Conservation (phyloP, 1,140 invertebrate species). For the Rhagoletis pomonella region DNA sequence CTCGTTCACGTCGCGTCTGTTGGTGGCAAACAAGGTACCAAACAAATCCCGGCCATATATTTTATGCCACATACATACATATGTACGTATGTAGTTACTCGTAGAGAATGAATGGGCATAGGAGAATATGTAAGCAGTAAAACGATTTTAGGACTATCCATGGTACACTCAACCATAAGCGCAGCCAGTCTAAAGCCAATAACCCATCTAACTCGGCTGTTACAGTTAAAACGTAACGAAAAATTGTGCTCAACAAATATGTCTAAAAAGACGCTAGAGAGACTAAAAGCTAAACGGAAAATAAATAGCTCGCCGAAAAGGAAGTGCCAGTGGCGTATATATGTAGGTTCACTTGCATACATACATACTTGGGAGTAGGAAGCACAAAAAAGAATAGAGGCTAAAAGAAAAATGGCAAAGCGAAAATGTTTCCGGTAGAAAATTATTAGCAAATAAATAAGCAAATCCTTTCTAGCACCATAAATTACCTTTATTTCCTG, state of each 20-base stretch:
- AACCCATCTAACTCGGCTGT: not conserved
- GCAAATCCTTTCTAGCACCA: conserved; percentile 53
- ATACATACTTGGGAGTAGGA: too few relatives aligned
- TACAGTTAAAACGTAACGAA: not conserved
- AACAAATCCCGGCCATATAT: conserved; percentile 15
- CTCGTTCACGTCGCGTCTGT: not conserved
- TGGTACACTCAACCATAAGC: not conserved
- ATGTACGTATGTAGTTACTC: too few relatives aligned
- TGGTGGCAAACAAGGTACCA: not conserved
- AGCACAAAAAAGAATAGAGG: not conserved
- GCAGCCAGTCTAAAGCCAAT: not conserved
- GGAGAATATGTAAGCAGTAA: not conserved
- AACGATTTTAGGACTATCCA: not conserved
- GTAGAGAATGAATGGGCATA: not conserved
- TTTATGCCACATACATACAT: not conserved
- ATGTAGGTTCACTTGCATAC: not conserved
- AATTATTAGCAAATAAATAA: conserved; percentile 56
- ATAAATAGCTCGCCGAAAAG: conserved; percentile 11
- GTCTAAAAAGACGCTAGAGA: conserved; percentile 7
- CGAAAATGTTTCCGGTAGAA: conserved; percentile 55
- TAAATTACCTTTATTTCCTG: conserved; percentile 53
- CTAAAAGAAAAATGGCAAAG: conserved; percentile 39
- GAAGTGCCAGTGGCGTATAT: not conserved
- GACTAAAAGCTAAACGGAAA: conserved; percentile 43
- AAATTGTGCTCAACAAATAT: conserved; percentile 1